Evolutionary conservation across 2,797 vertebrate genomes (phyloP), one percentile per base, ranked within the genome.

Genomic region (Xenops minutus): DNA sequence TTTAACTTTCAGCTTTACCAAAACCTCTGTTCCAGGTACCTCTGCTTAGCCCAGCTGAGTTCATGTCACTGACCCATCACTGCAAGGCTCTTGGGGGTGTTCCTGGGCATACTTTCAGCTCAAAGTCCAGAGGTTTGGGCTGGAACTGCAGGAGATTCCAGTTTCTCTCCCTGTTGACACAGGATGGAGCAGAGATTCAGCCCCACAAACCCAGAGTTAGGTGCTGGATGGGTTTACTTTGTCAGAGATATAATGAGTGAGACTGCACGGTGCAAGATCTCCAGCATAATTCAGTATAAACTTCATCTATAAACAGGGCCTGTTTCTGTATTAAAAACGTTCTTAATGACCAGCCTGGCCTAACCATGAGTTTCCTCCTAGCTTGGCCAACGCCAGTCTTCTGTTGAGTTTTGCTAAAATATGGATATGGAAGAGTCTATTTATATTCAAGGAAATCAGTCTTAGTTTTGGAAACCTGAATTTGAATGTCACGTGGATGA

Each of bases 191-290:
- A 69, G 55, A 62, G 24, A 59, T n/a, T 56, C n/a, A 39, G n/a
- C 24, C 58, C 12, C 9, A 2, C 9, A 23, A 37, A 14, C 37
- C 3, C 1, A 8, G 17, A 30, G 21, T 6, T 27, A 9, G 1
- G 1, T n/a, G 14, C 23, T 7, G 59, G 43, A 32, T 32, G 54
- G 36, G 9, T 5, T n/a, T 23, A 3, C n/a, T 37, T 55, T 30
- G 20, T 32, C 58, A 75, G 43, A 22, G 30, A 9, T 6, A 12
- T 7, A 10, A 29, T 10, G 36, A 26, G 19, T 27, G 51, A 83
- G 63, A 26, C 36, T 55, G 52, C 39, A 36, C 10, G 4, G 7
- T 8, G 34, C 9, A 21, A 32, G 14, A 64, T 14, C 34, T 59
- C 44, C 74, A 76, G 13, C 56, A 12, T 27, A 34, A 41, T 10